phyloP scores from a whole-genome alignment of 1,140 invertebrate genomes.

The Doryteuthis pealeii region DNA sequence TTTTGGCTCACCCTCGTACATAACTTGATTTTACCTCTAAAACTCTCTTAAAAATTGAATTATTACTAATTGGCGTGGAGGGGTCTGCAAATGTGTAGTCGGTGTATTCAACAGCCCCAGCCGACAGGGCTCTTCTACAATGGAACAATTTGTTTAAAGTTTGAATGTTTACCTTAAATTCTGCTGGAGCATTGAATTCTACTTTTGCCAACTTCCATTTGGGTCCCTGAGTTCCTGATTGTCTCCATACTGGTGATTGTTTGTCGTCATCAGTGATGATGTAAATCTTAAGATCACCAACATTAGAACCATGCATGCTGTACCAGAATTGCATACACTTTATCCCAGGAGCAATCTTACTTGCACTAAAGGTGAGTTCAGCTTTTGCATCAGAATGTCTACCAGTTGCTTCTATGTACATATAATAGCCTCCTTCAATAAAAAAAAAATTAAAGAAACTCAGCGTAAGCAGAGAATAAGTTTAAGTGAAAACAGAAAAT shows the following conservation, averaged over 20 bases:
- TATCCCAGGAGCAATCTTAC: slow-evolving; percentile 52
- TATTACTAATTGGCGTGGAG: too few relatives aligned
- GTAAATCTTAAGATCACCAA: slow-evolving; percentile 50
- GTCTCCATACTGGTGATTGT: slow-evolving; percentile 39
- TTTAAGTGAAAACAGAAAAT: too few relatives aligned
- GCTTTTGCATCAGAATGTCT: slow-evolving; percentile 68
- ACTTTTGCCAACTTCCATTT: slow-evolving; percentile 43
- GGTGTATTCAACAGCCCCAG: slow-evolving; percentile 15
- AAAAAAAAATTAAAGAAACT: too few relatives aligned
- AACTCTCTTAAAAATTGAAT: too few relatives aligned
- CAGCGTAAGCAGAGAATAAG: too few relatives aligned
- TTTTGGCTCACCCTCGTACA: too few relatives aligned
- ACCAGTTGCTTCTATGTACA: slow-evolving; percentile 72
- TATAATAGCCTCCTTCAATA: slow-evolving; percentile 72
- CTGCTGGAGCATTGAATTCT: too few relatives aligned
- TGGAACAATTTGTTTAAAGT: slow-evolving; percentile 28
- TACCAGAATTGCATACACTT: slow-evolving; percentile 51
- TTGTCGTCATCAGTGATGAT: slow-evolving; percentile 29
- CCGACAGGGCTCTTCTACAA: background rate
- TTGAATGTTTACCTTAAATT: too few relatives aligned
- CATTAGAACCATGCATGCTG: slow-evolving; percentile 45
- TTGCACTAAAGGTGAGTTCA: slow-evolving; percentile 66
- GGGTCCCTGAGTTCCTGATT: slow-evolving; percentile 41
- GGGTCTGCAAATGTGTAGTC: too few relatives aligned
- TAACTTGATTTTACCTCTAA: too few relatives aligned